These are phyloP conservation scores for Aratinga solstitialis DNA, from an alignment of 2,797 vertebrate species.

Conservation along the genomic window DNA sequence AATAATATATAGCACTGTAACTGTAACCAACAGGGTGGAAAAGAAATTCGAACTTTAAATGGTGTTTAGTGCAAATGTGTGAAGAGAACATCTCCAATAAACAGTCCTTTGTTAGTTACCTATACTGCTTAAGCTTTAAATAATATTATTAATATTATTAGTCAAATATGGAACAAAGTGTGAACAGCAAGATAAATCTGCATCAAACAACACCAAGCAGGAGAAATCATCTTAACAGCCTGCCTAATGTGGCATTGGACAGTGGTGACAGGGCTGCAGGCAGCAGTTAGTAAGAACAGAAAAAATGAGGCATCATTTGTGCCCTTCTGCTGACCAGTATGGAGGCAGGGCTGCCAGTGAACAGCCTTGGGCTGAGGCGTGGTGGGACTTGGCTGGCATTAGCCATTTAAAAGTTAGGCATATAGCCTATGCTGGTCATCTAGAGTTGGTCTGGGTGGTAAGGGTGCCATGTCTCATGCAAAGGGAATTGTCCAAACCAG, in stretches of 20 bases:
- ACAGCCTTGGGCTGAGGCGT: neutral
- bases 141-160: neutral
- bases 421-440: neutral
- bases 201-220: neutral
- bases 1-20: neutral
- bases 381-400: neutral
- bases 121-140: slow-evolving; percentile 9
- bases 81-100: neutral
- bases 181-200: neutral
- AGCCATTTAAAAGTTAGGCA: neutral
- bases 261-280: neutral
- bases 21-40: neutral
- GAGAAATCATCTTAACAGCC: neutral
- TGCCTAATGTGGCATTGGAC: neutral
- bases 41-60: neutral
- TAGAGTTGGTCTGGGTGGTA: neutral
- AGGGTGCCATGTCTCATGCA: fast-evolving
- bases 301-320: neutral
- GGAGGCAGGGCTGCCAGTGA: neutral
- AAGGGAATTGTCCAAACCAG: neutral
- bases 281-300: neutral
- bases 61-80: neutral
- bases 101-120: neutral
- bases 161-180: neutral
- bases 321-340: neutral